These are phyloP conservation scores for Hylomyscus alleni DNA, from an alignment of 2,797 vertebrate species.

Conservation along the genomic window DNA sequence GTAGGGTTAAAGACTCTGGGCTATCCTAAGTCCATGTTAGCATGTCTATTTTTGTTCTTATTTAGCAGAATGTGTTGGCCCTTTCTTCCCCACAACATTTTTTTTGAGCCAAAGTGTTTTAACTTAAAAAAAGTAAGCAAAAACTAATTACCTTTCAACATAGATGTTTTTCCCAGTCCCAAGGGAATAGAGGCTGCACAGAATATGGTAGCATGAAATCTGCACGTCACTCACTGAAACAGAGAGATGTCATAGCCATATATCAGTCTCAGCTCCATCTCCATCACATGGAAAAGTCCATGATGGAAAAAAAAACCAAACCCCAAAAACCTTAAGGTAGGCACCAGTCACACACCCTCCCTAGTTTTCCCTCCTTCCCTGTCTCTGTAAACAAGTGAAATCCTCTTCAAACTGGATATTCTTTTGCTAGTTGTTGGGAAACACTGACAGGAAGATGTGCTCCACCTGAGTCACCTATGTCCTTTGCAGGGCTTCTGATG, in stretches of 20 bases:
- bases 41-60: background rate
- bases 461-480: fast-evolving
- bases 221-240: slow-evolving; percentile 97
- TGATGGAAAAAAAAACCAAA: background rate
- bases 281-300: background rate
- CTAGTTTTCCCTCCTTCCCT: background rate
- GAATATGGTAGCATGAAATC: slow-evolving; percentile 97
- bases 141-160: slow-evolving; percentile 96
- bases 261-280: background rate
- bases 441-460: background rate
- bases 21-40: background rate
- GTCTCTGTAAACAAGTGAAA: background rate
- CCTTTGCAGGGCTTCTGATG: background rate
- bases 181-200: slow-evolving; percentile 97
- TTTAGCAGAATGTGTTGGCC: background rate
- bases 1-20: background rate
- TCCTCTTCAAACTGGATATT: background rate
- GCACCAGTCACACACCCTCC: background rate
- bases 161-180: slow-evolving; percentile 99
- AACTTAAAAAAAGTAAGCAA: background rate
- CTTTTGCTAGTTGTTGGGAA: background rate
- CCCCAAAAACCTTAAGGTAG: fast-evolving
- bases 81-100: background rate
- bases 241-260: background rate
- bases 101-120: background rate